A percentile compares a stretch with the other conserved stretches of the same genome.
These are phyloP conservation scores for Idaea biselata DNA, from an alignment of 2,888 invertebrate species.

Conservation along the genomic window DNA sequence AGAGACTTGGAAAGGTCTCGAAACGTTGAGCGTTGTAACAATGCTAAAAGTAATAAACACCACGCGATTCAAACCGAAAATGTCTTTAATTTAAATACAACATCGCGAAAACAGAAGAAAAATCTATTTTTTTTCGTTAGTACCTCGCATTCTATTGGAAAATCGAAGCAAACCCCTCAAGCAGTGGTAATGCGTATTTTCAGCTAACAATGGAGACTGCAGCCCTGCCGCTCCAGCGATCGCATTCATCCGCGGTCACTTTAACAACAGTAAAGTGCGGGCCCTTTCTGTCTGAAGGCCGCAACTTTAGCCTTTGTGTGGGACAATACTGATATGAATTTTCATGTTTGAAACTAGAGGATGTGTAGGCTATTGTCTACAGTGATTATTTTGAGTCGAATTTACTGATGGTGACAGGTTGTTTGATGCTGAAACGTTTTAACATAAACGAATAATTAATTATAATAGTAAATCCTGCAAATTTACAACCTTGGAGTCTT, in stretches of 20 bases:
- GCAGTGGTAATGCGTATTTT: slow-evolving; percentile 18
- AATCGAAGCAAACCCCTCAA: neutral
- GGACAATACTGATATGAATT: slow-evolving; percentile 46
- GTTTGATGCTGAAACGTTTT: neutral
- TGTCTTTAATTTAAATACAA: too few relatives aligned
- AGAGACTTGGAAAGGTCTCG: too few relatives aligned
- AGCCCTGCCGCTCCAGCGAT: slow-evolving; percentile 37
- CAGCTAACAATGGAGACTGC: slow-evolving; percentile 29
- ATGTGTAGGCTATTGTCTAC: slow-evolving; percentile 17
- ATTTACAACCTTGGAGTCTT: too few relatives aligned
- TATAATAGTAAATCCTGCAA: neutral
- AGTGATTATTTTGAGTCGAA: slow-evolving; percentile 12
- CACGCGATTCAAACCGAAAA: too few relatives aligned
- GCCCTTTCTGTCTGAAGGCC: slow-evolving; percentile 58
- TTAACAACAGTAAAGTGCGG: slow-evolving; percentile 59
- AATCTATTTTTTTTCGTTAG: too few relatives aligned
- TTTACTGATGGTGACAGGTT: slow-evolving; percentile 11
- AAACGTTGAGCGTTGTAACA: too few relatives aligned
- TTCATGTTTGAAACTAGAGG: slow-evolving; percentile 30
- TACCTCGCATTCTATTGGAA: too few relatives aligned
- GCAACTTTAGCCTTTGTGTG: slow-evolving; percentile 52
- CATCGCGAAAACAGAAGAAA: too few relatives aligned
- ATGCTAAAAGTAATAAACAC: too few relatives aligned
- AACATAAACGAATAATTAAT: neutral
- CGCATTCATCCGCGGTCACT: slow-evolving; percentile 59